phyloP scores from a whole-genome alignment of 1,140 invertebrate genomes.

The Drosophila biarmipes region DNA sequence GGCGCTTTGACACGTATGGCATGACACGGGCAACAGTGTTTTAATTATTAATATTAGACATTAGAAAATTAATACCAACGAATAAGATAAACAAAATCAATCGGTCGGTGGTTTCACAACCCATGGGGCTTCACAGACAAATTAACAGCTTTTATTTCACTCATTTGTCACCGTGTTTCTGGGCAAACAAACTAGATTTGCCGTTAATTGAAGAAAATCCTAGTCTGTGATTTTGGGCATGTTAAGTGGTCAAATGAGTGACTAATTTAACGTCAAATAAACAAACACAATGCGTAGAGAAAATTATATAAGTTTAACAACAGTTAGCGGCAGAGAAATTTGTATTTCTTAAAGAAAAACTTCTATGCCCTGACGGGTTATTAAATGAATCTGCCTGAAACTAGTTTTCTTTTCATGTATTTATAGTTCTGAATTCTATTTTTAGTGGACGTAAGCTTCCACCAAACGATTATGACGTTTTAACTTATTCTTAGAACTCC shows the following conservation, averaged over 20 bases:
- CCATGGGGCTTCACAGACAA: slow-evolving; percentile 36
- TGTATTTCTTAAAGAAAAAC: not conserved
- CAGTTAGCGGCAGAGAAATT: slow-evolving; percentile 1
- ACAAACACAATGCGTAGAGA: slow-evolving; percentile 1
- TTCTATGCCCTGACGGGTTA: not conserved
- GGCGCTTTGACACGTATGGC: slow-evolving; percentile 55
- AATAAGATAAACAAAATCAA: slow-evolving; percentile 63
- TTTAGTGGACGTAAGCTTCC: not conserved
- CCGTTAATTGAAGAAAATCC: slow-evolving; percentile 54
- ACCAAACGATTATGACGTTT: not conserved
- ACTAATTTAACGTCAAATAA: slow-evolving; percentile 27
- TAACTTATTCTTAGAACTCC: slow-evolving; percentile 7
- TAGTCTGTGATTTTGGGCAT: slow-evolving; percentile 16
- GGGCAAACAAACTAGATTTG: slow-evolving; percentile 30
- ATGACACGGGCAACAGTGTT: slow-evolving; percentile 39
- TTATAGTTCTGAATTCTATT: not conserved
- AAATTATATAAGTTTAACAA: not conserved
- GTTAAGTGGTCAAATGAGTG: slow-evolving; percentile 44
- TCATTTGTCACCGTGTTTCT: slow-evolving; percentile 34
- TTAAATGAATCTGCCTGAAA: not conserved
- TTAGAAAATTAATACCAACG: slow-evolving; percentile 57
- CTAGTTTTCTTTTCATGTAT: not conserved
- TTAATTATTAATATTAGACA: slow-evolving; percentile 75
- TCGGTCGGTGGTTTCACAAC: slow-evolving; percentile 60
- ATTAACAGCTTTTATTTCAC: slow-evolving; percentile 67